Evolutionary conservation across 2,113 vertebrate genomes (phyloP), one percentile per base, ranked within the genome.

Genomic region (Pomatostomus ruficeps): DNA sequence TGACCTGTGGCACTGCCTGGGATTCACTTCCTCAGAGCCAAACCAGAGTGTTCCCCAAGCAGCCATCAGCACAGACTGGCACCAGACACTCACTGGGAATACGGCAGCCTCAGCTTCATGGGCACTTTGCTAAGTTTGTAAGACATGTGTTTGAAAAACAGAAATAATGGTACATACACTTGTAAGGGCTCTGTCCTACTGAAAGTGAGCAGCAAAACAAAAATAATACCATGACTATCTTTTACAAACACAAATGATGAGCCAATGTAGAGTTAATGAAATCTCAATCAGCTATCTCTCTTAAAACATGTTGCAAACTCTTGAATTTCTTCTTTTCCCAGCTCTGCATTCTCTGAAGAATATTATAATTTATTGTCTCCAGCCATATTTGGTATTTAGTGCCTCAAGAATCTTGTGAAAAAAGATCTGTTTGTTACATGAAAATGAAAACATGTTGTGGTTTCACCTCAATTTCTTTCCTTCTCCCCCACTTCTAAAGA

Each of bases 371-470:
- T 92, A 96, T 82, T 93, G 80, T 95, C 87, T 76, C 63, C 63
- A 89, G 33, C 35, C 84, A 6, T 89, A 87, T 89, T 97, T 89
- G 92, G 85, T 85, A 87, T 96, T 93, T 89, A 89, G 66, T 85
- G 91, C 70, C 79, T 91, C 88, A 75, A 92, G 89, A 93, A 94
- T 62, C 95, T 96, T 80, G 86, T 93, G 90, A 73, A 94, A 94
- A 92, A 92, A 76, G 48, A 76, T 84, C 42, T 95, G 93, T 94
- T 94, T 93, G 90, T 70, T 93, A 86, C 89, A 94, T 10, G 62
- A 93, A 96, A 95, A 97, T 73, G 62, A 96, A 97, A 94, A 94
- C 75, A 95, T 62, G 36, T 75, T 92, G 76, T 40, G 84, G 92
- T 87, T 95, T 96, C 93, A 94, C 94, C 92, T 96, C 77, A 76